A percentile compares a stretch with the other conserved stretches of the same genome.
Evolutionary conservation across 1,140 invertebrate genomes (phyloP).

Genomic region (Pseudomyrmex flavicornis): DNA sequence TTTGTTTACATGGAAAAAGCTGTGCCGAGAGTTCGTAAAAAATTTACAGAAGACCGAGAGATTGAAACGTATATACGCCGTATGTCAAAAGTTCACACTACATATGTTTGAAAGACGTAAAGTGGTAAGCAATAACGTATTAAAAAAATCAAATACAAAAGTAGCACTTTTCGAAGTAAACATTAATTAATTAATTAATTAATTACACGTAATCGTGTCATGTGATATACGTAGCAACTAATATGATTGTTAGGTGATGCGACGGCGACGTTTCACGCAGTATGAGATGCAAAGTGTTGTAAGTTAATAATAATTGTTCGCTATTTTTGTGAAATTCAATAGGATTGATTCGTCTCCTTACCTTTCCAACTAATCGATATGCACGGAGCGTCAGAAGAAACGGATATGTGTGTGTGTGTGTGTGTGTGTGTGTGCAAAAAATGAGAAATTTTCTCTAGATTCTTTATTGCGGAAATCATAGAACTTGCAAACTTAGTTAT

Average conservation of each 20-base stretch:
- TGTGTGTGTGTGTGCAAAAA: no score
- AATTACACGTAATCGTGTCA: no score
- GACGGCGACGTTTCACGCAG: not conserved
- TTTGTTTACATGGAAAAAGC: slow-evolving; percentile 46
- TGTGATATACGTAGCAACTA: not conserved
- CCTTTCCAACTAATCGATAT: slow-evolving; percentile 10
- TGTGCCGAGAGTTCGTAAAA: slow-evolving; percentile 14
- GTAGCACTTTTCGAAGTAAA: not conserved
- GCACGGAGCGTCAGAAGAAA: not conserved
- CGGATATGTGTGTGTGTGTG: no score
- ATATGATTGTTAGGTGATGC: not conserved
- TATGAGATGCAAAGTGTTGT: slow-evolving; percentile 6
- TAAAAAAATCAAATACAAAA: not conserved
- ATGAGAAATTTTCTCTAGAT: no score
- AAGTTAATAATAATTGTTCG: slow-evolving; percentile 47
- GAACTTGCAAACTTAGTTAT: not conserved
- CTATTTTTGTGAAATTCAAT: slow-evolving; percentile 45
- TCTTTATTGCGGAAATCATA: not conserved
- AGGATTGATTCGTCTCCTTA: slow-evolving; percentile 21
- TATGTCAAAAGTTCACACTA: not conserved
- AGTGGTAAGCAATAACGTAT: not conserved
- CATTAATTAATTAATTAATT: not conserved
- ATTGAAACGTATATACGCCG: slow-evolving; percentile 17
- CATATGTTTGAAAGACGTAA: not conserved
- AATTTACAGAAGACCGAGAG: slow-evolving; percentile 26